Evolutionary conservation across 2,888 invertebrate genomes (phyloP).

Genomic region (Dicycla oo): DNA sequence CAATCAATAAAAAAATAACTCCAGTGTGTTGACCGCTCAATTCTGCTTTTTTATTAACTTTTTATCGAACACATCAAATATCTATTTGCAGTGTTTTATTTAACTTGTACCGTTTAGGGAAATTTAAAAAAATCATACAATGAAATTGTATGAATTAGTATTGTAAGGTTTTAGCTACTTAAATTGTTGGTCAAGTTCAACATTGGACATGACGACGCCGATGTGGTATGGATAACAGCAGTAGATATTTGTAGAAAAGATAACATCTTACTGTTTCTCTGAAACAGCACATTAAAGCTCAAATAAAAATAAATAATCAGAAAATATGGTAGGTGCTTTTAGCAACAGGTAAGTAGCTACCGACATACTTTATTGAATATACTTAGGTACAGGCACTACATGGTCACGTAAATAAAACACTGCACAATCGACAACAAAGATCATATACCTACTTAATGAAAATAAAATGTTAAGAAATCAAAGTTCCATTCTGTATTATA

Average conservation of each 20-base stretch:
- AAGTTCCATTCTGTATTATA: conserved; percentile 63
- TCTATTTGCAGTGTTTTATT: conserved; percentile 28
- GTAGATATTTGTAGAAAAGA: not conserved
- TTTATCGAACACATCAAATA: conserved; percentile 30
- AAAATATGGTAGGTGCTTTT: not conserved
- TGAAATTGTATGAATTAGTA: too few relatives aligned
- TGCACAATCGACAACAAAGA: conserved; percentile 15
- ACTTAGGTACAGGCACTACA: not conserved
- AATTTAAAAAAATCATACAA: not conserved
- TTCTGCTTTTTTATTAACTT: not conserved
- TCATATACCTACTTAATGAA: conserved; percentile 7
- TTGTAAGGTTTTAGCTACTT: too few relatives aligned
- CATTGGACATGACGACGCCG: not conserved
- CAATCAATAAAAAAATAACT: not conserved
- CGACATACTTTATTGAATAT: not conserved
- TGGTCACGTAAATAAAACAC: conserved; percentile 12
- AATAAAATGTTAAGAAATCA: conserved; percentile 43
- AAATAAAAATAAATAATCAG: not conserved
- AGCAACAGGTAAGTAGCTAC: not conserved
- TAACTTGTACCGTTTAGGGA: not conserved
- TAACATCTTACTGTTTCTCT: not conserved
- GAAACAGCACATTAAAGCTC: too few relatives aligned
- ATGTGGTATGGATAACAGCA: not conserved
- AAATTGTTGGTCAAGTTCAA: not conserved
- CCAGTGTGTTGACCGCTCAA: not conserved